These are phyloP conservation scores for Stichopus chloronotus DNA, from an alignment of 35 echinoderm and acorn worm genomes.

Conservation along the genomic window DNA sequence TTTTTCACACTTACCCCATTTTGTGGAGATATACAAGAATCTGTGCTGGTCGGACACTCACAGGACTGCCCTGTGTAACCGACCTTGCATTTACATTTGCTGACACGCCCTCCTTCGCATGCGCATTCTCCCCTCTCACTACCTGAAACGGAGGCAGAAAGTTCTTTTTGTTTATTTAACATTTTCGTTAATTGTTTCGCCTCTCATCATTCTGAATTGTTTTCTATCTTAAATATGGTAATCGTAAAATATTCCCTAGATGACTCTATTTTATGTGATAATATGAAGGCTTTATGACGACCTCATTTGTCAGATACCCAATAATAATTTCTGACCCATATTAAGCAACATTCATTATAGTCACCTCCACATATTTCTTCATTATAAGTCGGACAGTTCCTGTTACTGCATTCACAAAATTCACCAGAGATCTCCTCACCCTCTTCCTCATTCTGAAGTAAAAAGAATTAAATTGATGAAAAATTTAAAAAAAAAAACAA, in stretches of 20 bases:
- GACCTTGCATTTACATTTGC: not conserved
- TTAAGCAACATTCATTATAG: not conserved
- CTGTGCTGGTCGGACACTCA: not conserved
- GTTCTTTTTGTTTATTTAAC: too few species aligned
- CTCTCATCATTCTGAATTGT: too few species aligned
- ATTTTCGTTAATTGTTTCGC: too few species aligned
- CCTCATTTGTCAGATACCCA: too few species aligned
- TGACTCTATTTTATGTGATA: too few species aligned
- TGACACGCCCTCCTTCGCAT: not conserved
- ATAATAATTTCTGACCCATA: too few species aligned
- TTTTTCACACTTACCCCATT: constrained; percentile 16
- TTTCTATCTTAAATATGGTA: too few species aligned
- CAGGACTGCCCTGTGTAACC: constrained; percentile 14
- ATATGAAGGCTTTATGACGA: too few species aligned
- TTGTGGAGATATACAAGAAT: constrained; percentile 20
- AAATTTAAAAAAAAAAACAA: too few species aligned
- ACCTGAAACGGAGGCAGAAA: not conserved
- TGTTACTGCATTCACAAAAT: constrained; percentile 25
- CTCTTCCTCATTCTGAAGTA: not conserved
- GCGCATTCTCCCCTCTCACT: not conserved
- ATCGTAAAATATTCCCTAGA: too few species aligned
- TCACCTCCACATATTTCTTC: constrained; percentile 33
- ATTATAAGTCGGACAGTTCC: constrained; percentile 1
- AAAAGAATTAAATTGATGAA: not conserved
- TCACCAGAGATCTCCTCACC: not conserved